Evolutionary conservation across 2,888 invertebrate species (phyloP).

Genomic region (Anorthoa munda): DNA sequence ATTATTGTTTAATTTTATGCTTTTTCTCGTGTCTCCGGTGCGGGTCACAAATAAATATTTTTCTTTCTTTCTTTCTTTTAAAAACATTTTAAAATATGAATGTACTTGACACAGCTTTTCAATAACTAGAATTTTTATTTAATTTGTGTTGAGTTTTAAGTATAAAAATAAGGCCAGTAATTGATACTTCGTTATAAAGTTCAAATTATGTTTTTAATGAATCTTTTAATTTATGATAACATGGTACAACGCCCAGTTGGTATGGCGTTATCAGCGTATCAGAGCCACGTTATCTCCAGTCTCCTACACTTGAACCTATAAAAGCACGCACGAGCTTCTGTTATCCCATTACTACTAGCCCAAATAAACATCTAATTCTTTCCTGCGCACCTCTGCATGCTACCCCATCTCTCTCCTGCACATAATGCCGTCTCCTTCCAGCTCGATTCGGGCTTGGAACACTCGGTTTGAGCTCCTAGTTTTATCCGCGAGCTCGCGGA

Average conservation of each 20-base stretch:
- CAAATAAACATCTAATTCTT: constrained; percentile 90
- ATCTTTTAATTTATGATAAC: not conserved
- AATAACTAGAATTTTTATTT: not conserved
- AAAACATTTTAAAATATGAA: not conserved
- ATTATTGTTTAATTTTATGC: no score
- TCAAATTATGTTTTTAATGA: not conserved
- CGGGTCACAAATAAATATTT: no score
- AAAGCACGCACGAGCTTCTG: constrained; percentile 83
- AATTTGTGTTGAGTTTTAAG: no score
- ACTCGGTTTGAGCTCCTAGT: constrained; percentile 81
- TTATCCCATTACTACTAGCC: constrained; percentile 87
- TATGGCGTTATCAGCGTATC: constrained; percentile 40
- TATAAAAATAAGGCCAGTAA: no score
- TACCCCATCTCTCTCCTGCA: constrained; percentile 74
- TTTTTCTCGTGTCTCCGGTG: no score
- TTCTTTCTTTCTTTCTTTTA: no score
- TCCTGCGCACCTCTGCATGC: constrained; percentile 90
- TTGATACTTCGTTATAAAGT: not conserved
- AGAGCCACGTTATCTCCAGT: constrained; percentile 53
- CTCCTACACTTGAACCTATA: constrained; percentile 78
- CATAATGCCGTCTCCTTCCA: constrained; percentile 72
- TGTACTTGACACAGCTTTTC: not conserved
- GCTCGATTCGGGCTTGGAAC: constrained; percentile 81
- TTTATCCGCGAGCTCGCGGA: constrained; percentile 81
- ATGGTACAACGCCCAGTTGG: not conserved